These are phyloP conservation scores for Oreochromis tanganicae DNA, from an alignment of 2,113 vertebrate species.

Conservation along the genomic window DNA sequence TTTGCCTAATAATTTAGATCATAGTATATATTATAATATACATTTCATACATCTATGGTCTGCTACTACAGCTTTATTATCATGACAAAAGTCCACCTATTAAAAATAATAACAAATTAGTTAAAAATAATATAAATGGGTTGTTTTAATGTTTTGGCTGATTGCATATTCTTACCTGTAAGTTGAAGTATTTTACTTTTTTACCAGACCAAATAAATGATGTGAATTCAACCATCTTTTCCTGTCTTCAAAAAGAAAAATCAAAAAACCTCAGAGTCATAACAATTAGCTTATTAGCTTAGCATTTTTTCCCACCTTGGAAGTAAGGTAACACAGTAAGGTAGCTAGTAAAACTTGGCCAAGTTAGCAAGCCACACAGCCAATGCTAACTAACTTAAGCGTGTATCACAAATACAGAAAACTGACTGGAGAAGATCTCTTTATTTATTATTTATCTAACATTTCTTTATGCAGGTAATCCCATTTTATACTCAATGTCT, in stretches of 20 bases:
- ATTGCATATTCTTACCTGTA: not conserved
- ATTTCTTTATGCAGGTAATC: not conserved
- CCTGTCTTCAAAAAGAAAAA: accelerated
- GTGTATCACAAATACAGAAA: not conserved
- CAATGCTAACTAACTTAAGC: not conserved
- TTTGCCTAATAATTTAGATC: not conserved
- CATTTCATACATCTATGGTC: not conserved
- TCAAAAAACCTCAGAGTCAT: accelerated
- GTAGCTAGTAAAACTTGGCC: not conserved
- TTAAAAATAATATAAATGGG: not conserved
- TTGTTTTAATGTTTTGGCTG: not conserved
- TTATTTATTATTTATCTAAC: not conserved
- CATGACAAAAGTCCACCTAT: not conserved
- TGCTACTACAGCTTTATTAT: not conserved
- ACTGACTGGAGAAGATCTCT: not conserved
- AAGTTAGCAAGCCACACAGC: not conserved
- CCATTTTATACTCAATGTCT: not conserved
- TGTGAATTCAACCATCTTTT: not conserved
- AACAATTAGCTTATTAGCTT: not conserved
- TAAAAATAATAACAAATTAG: not conserved
- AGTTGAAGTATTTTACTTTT: not conserved
- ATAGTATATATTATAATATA: not conserved
- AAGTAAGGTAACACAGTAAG: not conserved
- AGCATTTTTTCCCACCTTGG: not conserved
- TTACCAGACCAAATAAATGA: not conserved